Base-by-base conservation (phyloP, 2,888 invertebrate genomes). In the Ametastegia equiseti region DNA sequence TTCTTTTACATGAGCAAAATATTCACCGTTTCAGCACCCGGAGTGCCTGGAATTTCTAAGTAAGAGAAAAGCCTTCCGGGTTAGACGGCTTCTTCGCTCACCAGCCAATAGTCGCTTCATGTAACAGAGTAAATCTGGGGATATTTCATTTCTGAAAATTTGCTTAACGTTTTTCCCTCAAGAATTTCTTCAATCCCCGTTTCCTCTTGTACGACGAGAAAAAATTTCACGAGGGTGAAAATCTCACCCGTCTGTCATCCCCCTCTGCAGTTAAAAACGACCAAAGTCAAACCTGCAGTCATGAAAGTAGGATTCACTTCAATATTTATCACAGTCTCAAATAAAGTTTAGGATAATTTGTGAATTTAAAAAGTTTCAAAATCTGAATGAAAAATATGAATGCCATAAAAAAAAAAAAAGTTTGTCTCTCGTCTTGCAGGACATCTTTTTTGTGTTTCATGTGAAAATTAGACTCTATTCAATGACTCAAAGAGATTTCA, bases 141-240 rank as follows among this genome's bases (percentile, higher is more conserved):
- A 73, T 73, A 73, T 73, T 27, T 33, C 7, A 73, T 73, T 73
- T 50, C n/a, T 7, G 15, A 73, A 73, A 73, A 69, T 69, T 69
- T 69, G 36, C 23, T 42, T 23, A 19, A 19, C 42, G 42, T 13
- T 67, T n/a, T 39, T 42, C 42, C 42, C 69, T 9, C 11, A 23
- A 69, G 42, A 42, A 19, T 42, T 33, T 47, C 1, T 15, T 42
- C 11, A 1, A 23, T 42, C 11, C 5, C 9, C 5, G 13, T 2
- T 63, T 23, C 6, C 6, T 69, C 19, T 19, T 11, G 9, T 42
- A 5, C 23, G 7, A 73, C 45, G 7, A 27, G 23, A 42, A 13
- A 9, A 9, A 47, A 27, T 30, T 33, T 69, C 23, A 39, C 23
- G 4, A 30, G n/a, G 15, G 9, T 30, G 30, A n/a, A 27, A 7